These are phyloP conservation scores for Hippocampus barbouri DNA, from an alignment of 2,113 vertebrate species.

Conservation along the genomic window DNA sequence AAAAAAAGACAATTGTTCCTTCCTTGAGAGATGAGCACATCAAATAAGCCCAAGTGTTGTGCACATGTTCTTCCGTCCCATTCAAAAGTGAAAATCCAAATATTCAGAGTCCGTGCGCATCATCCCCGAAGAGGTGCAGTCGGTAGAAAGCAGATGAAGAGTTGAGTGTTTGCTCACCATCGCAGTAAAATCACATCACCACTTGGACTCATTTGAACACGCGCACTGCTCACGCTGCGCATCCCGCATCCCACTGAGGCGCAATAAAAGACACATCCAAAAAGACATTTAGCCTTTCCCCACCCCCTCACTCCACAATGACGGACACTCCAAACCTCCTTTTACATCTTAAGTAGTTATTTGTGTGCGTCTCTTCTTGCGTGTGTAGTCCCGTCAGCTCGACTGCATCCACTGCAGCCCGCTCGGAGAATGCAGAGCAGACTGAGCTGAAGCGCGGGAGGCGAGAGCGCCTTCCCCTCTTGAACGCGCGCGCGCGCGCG, in stretches of 20 bases:
- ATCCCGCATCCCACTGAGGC: constrained; percentile 47
- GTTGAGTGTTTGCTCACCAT: constrained; percentile 29
- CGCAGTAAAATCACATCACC: neutral
- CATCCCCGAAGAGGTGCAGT: constrained; percentile 24
- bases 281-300: neutral
- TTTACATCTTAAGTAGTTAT: constrained; percentile 11
- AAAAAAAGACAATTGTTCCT: neutral
- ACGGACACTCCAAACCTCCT: constrained; percentile 9
- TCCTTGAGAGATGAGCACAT: neutral
- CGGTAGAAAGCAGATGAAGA: constrained; percentile 14
- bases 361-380: neutral
- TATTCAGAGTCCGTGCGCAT: constrained; percentile 37
- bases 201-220: constrained; percentile 24
- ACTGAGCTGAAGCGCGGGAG: constrained; percentile 48
- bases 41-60: neutral
- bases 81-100: constrained; percentile 18
- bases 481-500: too few relatives aligned
- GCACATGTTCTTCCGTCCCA: constrained; percentile 8
- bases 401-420: constrained; percentile 47
- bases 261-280: constrained; percentile 12
- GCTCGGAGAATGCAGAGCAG: constrained; percentile 46
- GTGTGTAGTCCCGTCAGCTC: constrained; percentile 8
- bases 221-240: constrained; percentile 47
- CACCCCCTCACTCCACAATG: constrained; percentile 6
- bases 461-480: constrained; percentile 15